These are phyloP conservation scores for Phoebastria nigripes DNA, from an alignment of 2,797 vertebrate species.

Conservation along the genomic window DNA sequence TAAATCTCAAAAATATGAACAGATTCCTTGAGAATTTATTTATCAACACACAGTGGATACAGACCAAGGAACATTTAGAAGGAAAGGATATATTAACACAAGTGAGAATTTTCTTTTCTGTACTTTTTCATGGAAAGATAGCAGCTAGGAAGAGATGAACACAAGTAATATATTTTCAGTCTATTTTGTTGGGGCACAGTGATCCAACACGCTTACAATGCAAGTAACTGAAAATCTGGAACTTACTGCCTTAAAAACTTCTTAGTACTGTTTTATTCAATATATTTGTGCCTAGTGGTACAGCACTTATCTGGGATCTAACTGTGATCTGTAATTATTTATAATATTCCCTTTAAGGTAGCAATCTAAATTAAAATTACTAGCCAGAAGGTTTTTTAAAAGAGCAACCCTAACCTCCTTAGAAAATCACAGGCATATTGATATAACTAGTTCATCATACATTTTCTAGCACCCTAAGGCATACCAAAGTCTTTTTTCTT, in stretches of 20 bases:
- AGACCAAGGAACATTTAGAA: background rate
- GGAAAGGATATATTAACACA: background rate
- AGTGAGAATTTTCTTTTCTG: background rate
- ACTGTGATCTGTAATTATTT: slow-evolving; percentile 61
- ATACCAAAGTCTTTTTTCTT: background rate
- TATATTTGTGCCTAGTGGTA: slow-evolving; percentile 24
- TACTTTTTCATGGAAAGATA: background rate
- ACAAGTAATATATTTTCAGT: background rate
- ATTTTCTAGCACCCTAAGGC: slow-evolving; percentile 16
- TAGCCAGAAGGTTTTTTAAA: slow-evolving; percentile 50
- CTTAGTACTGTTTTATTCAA: slow-evolving; percentile 3
- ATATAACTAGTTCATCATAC: slow-evolving; percentile 32
- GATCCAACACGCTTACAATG: background rate
- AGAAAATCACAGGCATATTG: slow-evolving; percentile 40
- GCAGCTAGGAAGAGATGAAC: background rate
- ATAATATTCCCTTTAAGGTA: slow-evolving; percentile 58
- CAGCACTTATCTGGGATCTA: slow-evolving; percentile 35
- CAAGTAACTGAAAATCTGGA: slow-evolving; percentile 1
- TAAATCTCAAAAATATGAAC: background rate
- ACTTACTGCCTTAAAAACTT: background rate
- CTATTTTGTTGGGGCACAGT: background rate
- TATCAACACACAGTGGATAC: background rate
- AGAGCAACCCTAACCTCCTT: background rate
- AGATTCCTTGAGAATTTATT: background rate
- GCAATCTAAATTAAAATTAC: slow-evolving; percentile 58